Base-by-base conservation (phyloP, 92 coral and sea anemone genomes). In the Micromussa lordhowensis region DNA sequence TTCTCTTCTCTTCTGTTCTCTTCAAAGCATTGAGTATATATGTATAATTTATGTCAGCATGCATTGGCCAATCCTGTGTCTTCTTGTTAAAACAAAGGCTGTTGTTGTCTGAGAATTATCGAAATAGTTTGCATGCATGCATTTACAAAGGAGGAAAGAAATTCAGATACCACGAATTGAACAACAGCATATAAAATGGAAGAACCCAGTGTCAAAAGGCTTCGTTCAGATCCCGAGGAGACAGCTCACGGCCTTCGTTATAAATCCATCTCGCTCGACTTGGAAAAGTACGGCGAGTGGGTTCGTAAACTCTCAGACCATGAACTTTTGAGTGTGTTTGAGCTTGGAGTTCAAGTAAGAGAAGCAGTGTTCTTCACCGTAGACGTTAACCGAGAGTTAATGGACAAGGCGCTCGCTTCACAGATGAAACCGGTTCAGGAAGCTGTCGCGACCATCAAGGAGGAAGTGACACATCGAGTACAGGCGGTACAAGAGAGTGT, bases 341-440 rank as follows among this genome's bases (percentile, higher is more conserved):
- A 51, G 28, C 75, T 92, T 7, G 95, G 93, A 35, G 83, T 92
- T 36, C 44, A 35, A 72, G 95, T 92, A 3, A 86, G 28, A 30
- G 89, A 90, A 29, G 78, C 91, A 4, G 85, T 84, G 12, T 78
- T 40, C 63, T 73, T 86, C 78, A 90, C 44, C 44, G 78, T 90
- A 21, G 85, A 75, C 54, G 64, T 58, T 5, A 72, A 83, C 32
- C 81, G 77, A 30, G 77, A 90, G 61, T n/a, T 90, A 15, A 75
- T 93, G 75, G 88, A 90, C 18, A 85, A 87, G 14, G 82, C 86
- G 30, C 90, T 93, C 32, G 69, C 68, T 19, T 59, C 86, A 44
- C 68, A 93, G 61, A 74, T 93, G 68, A 58, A 84, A 49, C 93
- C 92, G 30, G 73, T 93, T 22, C 92, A 69, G 26, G 57, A 31